phyloP scores from a whole-genome alignment of 2,888 invertebrate species.

The Junonia oenone region DNA sequence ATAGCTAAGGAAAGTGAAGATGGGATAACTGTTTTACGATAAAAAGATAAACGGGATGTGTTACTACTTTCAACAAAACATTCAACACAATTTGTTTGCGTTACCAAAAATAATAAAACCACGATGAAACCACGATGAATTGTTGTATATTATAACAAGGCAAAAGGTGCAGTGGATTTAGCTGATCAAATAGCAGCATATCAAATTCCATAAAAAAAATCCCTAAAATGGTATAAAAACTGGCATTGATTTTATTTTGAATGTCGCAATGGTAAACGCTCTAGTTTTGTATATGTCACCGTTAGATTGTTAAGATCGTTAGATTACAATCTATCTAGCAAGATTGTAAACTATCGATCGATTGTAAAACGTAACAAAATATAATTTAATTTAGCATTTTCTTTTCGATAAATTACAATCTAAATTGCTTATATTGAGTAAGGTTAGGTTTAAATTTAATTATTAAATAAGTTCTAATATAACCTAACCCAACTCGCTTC shows the following conservation, averaged over 20 bases:
- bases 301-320: too few species aligned
- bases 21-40: conserved; percentile 27
- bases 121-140: conserved; percentile 15
- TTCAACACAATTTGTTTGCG: conserved; percentile 5
- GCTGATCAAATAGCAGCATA: conserved; percentile 34
- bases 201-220: conserved; percentile 30
- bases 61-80: conserved; percentile 30
- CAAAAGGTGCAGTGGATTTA: conserved; percentile 30
- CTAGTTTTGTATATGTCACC: conserved; percentile 27
- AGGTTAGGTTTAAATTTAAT: too few species aligned
- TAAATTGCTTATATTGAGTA: too few species aligned
- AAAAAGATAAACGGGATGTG: conserved; percentile 31
- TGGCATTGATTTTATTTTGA: conserved; percentile 32
- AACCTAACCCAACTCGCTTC: too few species aligned
- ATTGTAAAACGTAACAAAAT: too few species aligned
- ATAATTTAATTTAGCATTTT: too few species aligned
- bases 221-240: conserved; percentile 33
- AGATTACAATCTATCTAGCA: too few species aligned
- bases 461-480: too few species aligned
- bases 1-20: conserved; percentile 28
- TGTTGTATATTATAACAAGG: conserved; percentile 35
- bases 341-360: too few species aligned
- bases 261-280: conserved; percentile 25
- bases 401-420: too few species aligned
- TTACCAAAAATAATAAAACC: conserved; percentile 31